Evolutionary conservation across 2,113 vertebrate genomes (phyloP).

Genomic region (Entomyzon cyanotis): DNA sequence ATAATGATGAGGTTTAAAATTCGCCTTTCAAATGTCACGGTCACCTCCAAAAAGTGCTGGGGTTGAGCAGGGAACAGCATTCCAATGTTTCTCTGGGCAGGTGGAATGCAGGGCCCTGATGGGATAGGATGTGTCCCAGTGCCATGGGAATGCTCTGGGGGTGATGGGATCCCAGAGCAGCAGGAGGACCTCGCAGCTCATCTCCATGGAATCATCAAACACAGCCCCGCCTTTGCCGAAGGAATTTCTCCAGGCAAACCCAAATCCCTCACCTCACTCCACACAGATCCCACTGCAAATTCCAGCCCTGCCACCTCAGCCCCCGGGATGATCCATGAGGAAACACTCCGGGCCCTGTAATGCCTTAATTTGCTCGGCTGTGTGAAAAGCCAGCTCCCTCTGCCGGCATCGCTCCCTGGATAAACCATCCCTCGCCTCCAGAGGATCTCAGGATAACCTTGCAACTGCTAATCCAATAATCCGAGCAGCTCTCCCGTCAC

Average conservation of each 20-base stretch:
- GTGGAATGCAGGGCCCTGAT: fast-evolving
- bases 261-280: fast-evolving
- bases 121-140: background rate
- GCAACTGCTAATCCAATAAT: background rate
- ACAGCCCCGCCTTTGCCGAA: background rate
- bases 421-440: background rate
- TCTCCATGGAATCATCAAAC: background rate
- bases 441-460: background rate
- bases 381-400: constrained; percentile 39
- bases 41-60: background rate
- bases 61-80: background rate
- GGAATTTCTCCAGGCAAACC: background rate
- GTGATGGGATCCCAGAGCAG: background rate
- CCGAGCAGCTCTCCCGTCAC: background rate
- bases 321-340: background rate
- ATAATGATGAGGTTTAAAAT: background rate
- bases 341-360: background rate
- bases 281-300: background rate
- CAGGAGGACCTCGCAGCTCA: background rate
- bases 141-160: background rate
- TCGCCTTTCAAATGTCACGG: background rate
- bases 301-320: background rate
- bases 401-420: background rate
- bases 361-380: background rate
- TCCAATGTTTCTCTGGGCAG: background rate